phyloP scores from a whole-genome alignment of 2,113 vertebrate species.

The Xyrauchen texanus region DNA sequence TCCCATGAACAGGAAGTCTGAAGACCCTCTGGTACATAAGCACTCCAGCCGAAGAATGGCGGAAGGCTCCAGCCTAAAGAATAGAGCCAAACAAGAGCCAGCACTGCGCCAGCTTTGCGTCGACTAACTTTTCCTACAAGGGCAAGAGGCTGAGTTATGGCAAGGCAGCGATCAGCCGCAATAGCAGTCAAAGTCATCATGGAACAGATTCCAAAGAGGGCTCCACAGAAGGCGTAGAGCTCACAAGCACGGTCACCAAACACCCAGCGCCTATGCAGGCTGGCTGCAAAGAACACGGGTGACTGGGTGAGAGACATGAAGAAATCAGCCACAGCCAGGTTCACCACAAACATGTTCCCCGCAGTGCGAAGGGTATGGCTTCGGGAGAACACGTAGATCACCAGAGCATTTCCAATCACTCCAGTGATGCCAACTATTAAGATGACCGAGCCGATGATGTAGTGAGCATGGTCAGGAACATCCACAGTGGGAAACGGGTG shows the following conservation, averaged over 20 bases:
- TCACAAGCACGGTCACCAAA: slow-evolving; percentile 83
- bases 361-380: slow-evolving; percentile 76
- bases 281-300: slow-evolving; percentile 80
- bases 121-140: slow-evolving; percentile 75
- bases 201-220: slow-evolving; percentile 84
- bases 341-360: slow-evolving; percentile 80
- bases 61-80: slow-evolving; percentile 83
- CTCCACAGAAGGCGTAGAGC: slow-evolving; percentile 85
- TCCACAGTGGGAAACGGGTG: slow-evolving; percentile 53
- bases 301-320: slow-evolving; percentile 79
- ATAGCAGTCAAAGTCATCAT: slow-evolving; percentile 85
- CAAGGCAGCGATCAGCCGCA: slow-evolving; percentile 82
- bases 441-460: slow-evolving; percentile 60
- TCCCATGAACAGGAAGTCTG: slow-evolving; percentile 85
- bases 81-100: slow-evolving; percentile 80
- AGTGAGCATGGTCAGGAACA: slow-evolving; percentile 61
- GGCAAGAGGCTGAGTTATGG: slow-evolving; percentile 81
- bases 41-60: slow-evolving; percentile 87
- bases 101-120: slow-evolving; percentile 70
- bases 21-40: slow-evolving; percentile 82
- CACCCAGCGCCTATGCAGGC: slow-evolving; percentile 81
- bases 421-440: slow-evolving; percentile 59
- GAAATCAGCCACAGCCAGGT: slow-evolving; percentile 70
- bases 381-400: slow-evolving; percentile 61
- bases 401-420: slow-evolving; percentile 58